Conservation (phyloP, 2,113 vertebrate species). For the Vidua chalybeata region DNA sequence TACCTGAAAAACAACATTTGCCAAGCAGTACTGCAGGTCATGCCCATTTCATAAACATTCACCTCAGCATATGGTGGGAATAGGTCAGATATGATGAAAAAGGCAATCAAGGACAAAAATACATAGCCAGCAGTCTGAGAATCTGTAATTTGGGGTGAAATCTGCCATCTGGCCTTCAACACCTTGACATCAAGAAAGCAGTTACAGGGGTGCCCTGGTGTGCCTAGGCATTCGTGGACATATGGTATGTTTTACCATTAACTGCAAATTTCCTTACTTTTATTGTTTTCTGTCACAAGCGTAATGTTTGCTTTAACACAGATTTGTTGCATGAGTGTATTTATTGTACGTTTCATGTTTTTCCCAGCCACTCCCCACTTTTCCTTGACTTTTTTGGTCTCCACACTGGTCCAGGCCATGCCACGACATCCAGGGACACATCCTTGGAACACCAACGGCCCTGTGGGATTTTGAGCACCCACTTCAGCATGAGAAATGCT, state of each 20-base stretch:
- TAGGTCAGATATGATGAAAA: slow-evolving; percentile 30
- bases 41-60: slow-evolving; percentile 12
- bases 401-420: neutral
- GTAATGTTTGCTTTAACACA: neutral
- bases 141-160: slow-evolving; percentile 52
- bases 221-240: neutral
- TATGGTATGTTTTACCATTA: slow-evolving; percentile 33
- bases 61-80: slow-evolving; percentile 3
- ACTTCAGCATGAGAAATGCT: neutral
- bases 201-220: neutral
- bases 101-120: slow-evolving; percentile 38
- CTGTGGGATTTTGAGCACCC: neutral
- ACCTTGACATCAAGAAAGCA: slow-evolving; percentile 40
- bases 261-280: slow-evolving; percentile 43
- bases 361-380: neutral
- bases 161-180: slow-evolving; percentile 44
- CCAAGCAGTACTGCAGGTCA: slow-evolving; percentile 44
- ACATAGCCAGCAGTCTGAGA: slow-evolving; percentile 47
- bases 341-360: neutral
- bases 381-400: neutral
- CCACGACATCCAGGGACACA: neutral
- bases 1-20: slow-evolving; percentile 31
- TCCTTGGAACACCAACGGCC: rapidly evolving
- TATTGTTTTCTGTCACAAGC: slow-evolving; percentile 22
- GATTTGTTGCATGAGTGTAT: neutral